Percentiles rank a stretch among this genome's conserved stretches.
Conservation (phyloP, 2,797 vertebrate genomes). For the Fundulus diaphanus region DNA sequence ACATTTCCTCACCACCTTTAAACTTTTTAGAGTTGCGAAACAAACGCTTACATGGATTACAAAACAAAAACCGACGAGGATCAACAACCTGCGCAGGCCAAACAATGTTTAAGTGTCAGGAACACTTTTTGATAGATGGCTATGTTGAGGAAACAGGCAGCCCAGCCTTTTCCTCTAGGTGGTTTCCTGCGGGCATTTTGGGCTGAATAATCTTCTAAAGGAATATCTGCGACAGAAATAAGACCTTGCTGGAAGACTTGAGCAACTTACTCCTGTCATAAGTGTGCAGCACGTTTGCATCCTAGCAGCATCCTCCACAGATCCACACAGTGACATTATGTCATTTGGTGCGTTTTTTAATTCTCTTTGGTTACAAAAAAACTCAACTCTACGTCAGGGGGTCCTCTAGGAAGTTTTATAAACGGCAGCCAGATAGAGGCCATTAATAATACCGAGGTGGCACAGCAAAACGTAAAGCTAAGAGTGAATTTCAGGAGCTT, state of each 20-base stretch:
- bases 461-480: too few species aligned
- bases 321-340: background rate
- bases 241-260: background rate
- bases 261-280: background rate
- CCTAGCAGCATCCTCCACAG: too few species aligned
- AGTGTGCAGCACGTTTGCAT: background rate
- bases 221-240: slow-evolving; percentile 1
- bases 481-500: too few species aligned
- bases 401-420: too few species aligned
- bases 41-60: background rate
- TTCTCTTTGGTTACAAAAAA: too few species aligned
- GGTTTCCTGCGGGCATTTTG: slow-evolving; percentile 41
- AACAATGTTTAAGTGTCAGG: background rate
- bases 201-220: slow-evolving; percentile 34
- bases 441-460: too few species aligned
- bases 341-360: background rate
- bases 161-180: slow-evolving; percentile 54
- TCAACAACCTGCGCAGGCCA: background rate
- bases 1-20: slow-evolving; percentile 10
- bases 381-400: background rate
- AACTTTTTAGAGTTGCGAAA: slow-evolving; percentile 3
- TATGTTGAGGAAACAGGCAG: slow-evolving; percentile 37
- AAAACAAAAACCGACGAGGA: background rate
- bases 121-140: slow-evolving; percentile 30
- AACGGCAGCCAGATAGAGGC: too few species aligned